Percentiles rank a stretch among this genome's conserved stretches.
Conservation (phyloP, 2,113 vertebrate genomes). For the Ailuropoda melanoleuca region DNA sequence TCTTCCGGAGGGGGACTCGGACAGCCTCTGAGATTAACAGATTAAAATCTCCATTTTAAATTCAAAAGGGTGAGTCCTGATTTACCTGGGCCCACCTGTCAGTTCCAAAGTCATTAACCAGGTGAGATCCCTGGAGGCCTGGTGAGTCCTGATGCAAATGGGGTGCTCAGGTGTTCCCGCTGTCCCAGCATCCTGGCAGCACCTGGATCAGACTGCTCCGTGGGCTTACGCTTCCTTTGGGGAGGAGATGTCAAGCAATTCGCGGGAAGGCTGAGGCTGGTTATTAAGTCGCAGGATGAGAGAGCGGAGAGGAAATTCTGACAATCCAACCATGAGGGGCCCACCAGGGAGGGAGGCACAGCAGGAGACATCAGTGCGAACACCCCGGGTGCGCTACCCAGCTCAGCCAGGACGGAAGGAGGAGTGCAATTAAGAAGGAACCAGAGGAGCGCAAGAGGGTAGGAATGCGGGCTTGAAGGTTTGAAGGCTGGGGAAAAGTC, state of each 20-base stretch:
- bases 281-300: neutral
- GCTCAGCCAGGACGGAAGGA: neutral
- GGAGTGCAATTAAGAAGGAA: neutral
- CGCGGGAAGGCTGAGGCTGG: neutral
- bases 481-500: neutral
- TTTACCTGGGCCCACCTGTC: neutral
- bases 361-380: neutral
- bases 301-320: neutral
- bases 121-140: neutral
- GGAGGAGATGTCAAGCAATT: neutral
- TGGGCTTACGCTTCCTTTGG: neutral
- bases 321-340: neutral
- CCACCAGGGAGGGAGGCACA: fast-evolving
- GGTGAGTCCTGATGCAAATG: neutral
- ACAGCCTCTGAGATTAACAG: neutral
- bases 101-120: neutral
- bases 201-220: neutral
- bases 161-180: neutral
- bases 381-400: fast-evolving
- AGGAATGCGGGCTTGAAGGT: neutral
- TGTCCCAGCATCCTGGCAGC: neutral
- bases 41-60: neutral
- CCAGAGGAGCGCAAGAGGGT: fast-evolving
- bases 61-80: neutral
- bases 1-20: neutral